These are phyloP conservation scores for Cephus pygmeus DNA, from an alignment of 2,888 invertebrate species.

Conservation along the genomic window DNA sequence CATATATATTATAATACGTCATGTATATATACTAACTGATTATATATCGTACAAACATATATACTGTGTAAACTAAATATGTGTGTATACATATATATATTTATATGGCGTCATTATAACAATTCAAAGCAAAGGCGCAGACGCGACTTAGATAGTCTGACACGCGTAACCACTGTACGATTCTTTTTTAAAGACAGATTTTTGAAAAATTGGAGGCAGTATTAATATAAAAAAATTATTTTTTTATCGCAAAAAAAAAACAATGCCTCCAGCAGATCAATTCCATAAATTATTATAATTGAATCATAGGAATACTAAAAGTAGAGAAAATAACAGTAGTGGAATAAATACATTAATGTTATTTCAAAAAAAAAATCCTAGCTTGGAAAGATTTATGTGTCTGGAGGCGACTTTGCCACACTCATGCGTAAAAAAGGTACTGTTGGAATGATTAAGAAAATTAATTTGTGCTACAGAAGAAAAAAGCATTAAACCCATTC, in stretches of 20 bases:
- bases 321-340: not conserved
- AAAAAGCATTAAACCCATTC: no score
- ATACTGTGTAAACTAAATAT: conserved; percentile 6
- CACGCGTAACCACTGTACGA: not conserved
- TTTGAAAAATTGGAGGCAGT: not conserved
- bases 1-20: not conserved
- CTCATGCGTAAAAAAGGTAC: not conserved
- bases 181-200: not conserved
- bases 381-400: not conserved
- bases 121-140: not conserved
- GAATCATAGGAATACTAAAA: not conserved
- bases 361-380: no score
- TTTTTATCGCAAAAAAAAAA: not conserved
- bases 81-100: not conserved
- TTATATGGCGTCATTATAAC: not conserved
- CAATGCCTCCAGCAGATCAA: not conserved
- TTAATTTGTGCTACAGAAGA: no score
- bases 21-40: conserved; percentile 12
- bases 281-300: not conserved
- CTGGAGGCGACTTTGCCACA: not conserved
- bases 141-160: not conserved
- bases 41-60: conserved; percentile 32
- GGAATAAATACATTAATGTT: not conserved
- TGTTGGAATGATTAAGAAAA: not conserved
- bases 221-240: not conserved